Percentiles rank a stretch among this genome's conserved stretches.
Evolutionary conservation across 2,888 invertebrate species (phyloP).

Genomic region (Tiphia femorata): DNA sequence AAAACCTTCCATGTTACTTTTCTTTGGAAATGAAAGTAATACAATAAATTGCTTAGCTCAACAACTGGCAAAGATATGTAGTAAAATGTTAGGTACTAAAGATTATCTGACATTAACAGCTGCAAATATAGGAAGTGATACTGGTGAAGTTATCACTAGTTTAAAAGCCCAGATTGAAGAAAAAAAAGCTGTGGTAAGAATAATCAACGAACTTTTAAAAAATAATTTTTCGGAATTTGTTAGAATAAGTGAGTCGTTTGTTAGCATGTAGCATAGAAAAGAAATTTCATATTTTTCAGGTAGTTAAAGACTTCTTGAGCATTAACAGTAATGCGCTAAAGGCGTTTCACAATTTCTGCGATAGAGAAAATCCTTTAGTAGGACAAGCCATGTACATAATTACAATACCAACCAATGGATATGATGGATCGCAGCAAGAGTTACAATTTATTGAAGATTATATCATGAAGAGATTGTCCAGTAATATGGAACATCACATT

Average conservation of each 20-base stretch:
- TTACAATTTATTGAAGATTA: conserved; percentile 59
- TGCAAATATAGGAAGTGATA: conserved; percentile 52
- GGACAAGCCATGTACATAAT: conserved; percentile 67
- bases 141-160: conserved; percentile 59
- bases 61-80: conserved; percentile 59
- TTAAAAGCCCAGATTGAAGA: conserved; percentile 33
- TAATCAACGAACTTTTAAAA: too few relatives aligned
- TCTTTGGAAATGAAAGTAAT: conserved; percentile 60
- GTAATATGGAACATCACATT: conserved; percentile 65
- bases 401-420: conserved; percentile 63
- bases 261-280: not conserved
- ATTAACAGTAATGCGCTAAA: conserved; percentile 56
- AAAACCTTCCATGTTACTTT: conserved; percentile 65
- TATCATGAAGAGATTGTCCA: conserved; percentile 61
- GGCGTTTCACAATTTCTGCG: conserved; percentile 74
- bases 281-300: conserved; percentile 42
- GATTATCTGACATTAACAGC: conserved; percentile 36
- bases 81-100: conserved; percentile 45
- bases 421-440: conserved; percentile 35
- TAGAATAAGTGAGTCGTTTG: not conserved
- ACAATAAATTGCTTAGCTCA: conserved; percentile 57
- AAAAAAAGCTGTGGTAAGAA: conserved; percentile 56
- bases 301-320: conserved; percentile 56
- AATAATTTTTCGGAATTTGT: not conserved
- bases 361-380: conserved; percentile 70